Evolutionary conservation across 1,140 invertebrate genomes (phyloP), one percentile per base, ranked within the genome.

Genomic region (Hycleus phaleratus): DNA sequence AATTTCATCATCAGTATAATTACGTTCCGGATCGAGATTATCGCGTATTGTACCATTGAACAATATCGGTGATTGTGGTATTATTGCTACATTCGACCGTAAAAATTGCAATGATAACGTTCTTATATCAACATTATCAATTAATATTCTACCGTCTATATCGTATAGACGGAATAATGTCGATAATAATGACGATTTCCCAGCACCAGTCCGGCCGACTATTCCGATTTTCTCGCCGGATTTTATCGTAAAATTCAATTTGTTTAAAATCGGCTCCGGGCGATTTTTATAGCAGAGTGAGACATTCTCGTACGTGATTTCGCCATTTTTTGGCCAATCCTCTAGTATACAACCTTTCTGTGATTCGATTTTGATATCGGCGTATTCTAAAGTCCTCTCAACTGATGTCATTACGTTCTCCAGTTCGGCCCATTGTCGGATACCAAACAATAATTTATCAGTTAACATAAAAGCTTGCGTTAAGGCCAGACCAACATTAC

Each of bases 341-440:
- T 42, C 40, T 55, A 64, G 56, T 59, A 64, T 66, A 11, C 55
- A 69, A 60, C 79, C 58, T 46, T 25, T 58, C 24, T 39, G 58
- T 40, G 47, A 44, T 47, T 60, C 46, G 0, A 83, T 78, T 3
- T 42, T 52, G 43, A 45, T 46, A 81, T 73, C 93, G 90, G n/a
- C 82, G 81, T 61, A 91, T 67, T 90, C 87, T 52, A 88, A 67
- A 0, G 86, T 76, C 54, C 85, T 71, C 63, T 87, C 84, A 7
- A 92, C 88, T n/a, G 83, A 90, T 1, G 88, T 93, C 89, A 95
- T 93, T 72, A 93, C 84, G 68, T 89, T 90, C 65, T 90, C 86
- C 3, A 89, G 72, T 69, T 91, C 87, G 0, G 92, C 88, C 9
- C 88, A 91, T 66, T 95, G 93, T 50, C 92, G 74, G 75, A 94